These are phyloP conservation scores for Scleropages formosus DNA, from an alignment of 2,797 vertebrate genomes.

Conservation along the genomic window DNA sequence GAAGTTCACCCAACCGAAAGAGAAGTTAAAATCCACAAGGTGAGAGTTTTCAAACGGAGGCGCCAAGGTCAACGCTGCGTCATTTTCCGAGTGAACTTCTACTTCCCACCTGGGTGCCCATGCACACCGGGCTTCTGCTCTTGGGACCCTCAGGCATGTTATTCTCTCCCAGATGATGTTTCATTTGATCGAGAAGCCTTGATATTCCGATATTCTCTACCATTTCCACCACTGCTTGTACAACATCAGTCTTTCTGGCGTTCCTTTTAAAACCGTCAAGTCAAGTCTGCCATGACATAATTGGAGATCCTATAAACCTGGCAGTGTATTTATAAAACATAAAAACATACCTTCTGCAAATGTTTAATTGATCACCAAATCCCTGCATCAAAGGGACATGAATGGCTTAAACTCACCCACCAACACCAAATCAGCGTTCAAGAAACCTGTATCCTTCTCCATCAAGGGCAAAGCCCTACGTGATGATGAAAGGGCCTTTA, in stretches of 20 bases:
- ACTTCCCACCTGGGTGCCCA: not conserved
- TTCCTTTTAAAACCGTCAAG: no score
- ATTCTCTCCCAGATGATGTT: no score
- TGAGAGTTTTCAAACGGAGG: not conserved
- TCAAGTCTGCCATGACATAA: not conserved
- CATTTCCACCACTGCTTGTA: no score
- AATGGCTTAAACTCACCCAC: not conserved
- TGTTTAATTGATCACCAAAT: not conserved
- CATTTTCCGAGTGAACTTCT: not conserved
- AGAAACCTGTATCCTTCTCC: not conserved
- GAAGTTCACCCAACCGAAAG: no score
- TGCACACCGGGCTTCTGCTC: no score
- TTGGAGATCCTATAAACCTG: no score
- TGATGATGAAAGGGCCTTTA: not conserved
- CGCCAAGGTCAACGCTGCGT: not conserved
- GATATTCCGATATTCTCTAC: no score
- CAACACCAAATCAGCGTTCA: not conserved
- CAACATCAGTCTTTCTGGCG: no score
- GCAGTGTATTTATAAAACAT: not conserved
- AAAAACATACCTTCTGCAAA: not conserved
- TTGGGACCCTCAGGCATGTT: no score
- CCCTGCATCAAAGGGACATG: not conserved
- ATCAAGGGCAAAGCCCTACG: not conserved
- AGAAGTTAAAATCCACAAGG: no score
- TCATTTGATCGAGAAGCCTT: not conserved